Base-by-base conservation (phyloP, 2,888 invertebrate genomes). In the Acanthoscelides obtectus region DNA sequence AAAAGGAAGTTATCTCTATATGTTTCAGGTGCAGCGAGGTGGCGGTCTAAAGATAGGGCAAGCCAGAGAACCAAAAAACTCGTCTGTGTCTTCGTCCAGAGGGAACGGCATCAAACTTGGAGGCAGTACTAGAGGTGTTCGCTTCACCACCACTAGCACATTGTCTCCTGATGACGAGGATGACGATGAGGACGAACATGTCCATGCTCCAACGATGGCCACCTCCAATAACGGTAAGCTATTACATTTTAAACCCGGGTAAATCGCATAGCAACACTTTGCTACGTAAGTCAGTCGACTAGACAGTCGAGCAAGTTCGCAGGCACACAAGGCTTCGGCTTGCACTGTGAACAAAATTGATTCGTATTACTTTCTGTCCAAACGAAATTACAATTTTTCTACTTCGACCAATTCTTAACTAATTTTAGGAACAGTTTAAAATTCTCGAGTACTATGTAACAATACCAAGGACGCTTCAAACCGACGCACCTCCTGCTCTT, bases 41-140 rank as follows among this genome's bases (percentile, higher is more conserved):
- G 78, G 82, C 25, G 85, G 85, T 17, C 74, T 85, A 27, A 84
- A 84, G 77, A 78, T 86, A 19, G 84, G 84, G 22, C 75, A 73
- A 4, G 80, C 79, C n/a, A 79, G 78, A 19, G 79, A 80, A 12
- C 21, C 22, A 12, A 83, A 82, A 72, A 84, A 84, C 70, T 74
- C 80, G 19, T 78, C 82, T 2, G 74, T 80, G n/a, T 78, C 82
- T 2, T 76, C 79, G 2, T 74, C 81, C n/a, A 78, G 86, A 65
- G 84, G 84, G 3, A 84, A 83, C 72, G 86, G 86, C 22, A 76
- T 80, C 45, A 80, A 83, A 72, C 77, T 86, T 20, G 85, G 85
- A 6, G 80, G 81, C 8, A 82, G 83, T 67, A 79, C 80, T 45
- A 76, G 83, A 12, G 81, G 83, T 0, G 72, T 78, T 4, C 76